Conservation (phyloP, 2,888 invertebrate genomes). For the Pandemis cinnamomeana region DNA sequence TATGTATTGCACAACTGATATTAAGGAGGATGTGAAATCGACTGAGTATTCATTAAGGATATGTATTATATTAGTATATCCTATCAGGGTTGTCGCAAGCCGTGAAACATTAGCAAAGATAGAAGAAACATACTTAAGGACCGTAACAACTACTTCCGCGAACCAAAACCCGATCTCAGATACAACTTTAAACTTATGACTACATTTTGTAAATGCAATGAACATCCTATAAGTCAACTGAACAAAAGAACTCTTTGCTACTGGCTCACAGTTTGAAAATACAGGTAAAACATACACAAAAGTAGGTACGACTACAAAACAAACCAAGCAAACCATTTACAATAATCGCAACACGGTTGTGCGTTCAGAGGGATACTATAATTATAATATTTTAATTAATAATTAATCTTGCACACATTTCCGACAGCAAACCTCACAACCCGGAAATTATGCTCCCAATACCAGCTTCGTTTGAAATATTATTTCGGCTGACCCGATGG, state of each 20-base stretch:
- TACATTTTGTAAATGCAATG: conserved; percentile 78
- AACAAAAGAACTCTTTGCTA: conserved; percentile 68
- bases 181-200: conserved; percentile 67
- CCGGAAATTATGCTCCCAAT: conserved; percentile 84
- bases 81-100: conserved; percentile 74
- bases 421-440: conserved; percentile 83
- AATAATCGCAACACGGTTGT: conserved; percentile 78
- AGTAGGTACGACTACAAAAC: conserved; percentile 76
- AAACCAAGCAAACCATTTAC: conserved; percentile 80
- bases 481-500: conserved; percentile 54
- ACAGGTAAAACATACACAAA: conserved; percentile 74
- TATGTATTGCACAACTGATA: conserved; percentile 82
- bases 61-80: conserved; percentile 79
- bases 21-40: conserved; percentile 75
- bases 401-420: conserved; percentile 79
- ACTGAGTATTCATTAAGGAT: conserved; percentile 83
- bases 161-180: conserved; percentile 60
- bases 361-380: conserved; percentile 72
- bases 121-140: conserved; percentile 49
- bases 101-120: conserved; percentile 77
- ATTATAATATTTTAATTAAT: conserved; percentile 64
- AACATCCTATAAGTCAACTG: conserved; percentile 59
- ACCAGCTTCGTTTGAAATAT: conserved; percentile 79
- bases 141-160: conserved; percentile 62
- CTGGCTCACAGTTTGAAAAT: conserved; percentile 74